Conservation (phyloP, 2,888 invertebrate genomes). For the Tridacna gigas region DNA sequence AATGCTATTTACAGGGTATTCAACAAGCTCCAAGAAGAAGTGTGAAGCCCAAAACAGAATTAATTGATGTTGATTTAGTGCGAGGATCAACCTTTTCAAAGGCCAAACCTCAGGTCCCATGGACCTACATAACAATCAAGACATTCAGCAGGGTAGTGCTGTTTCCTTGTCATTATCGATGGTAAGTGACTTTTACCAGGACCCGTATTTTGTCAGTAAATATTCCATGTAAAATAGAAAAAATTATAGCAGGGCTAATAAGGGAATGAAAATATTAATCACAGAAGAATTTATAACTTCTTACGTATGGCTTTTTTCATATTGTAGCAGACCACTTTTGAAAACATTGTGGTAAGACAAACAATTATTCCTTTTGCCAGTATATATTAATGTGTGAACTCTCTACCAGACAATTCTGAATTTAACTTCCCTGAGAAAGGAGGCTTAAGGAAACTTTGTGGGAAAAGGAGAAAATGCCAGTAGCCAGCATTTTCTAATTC, state of each 20-base stretch:
- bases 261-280: too few species aligned
- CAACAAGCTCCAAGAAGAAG: constrained; percentile 92
- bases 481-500: too few species aligned
- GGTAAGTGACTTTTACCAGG: constrained; percentile 87
- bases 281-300: background rate
- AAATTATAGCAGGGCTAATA: background rate
- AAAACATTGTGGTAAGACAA: background rate
- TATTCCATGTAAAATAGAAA: background rate
- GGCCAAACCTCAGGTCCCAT: constrained; percentile 96
- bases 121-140: constrained; percentile 93
- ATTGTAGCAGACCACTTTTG: background rate
- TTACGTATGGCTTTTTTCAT: background rate
- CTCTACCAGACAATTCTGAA: too few species aligned
- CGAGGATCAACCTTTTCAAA: constrained; percentile 98
- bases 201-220: background rate
- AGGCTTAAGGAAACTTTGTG: too few species aligned
- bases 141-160: constrained; percentile 93
- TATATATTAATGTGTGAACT: too few species aligned
- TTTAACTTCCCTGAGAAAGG: too few species aligned
- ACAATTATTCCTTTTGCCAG: background rate
- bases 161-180: constrained; percentile 93
- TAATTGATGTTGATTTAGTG: constrained; percentile 98
- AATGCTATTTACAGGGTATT: constrained; percentile 84
- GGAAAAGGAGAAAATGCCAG: too few species aligned
- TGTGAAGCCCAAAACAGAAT: constrained; percentile 93